phyloP scores from a whole-genome alignment of 2,113 vertebrate species.

The Phaethon lepturus region DNA sequence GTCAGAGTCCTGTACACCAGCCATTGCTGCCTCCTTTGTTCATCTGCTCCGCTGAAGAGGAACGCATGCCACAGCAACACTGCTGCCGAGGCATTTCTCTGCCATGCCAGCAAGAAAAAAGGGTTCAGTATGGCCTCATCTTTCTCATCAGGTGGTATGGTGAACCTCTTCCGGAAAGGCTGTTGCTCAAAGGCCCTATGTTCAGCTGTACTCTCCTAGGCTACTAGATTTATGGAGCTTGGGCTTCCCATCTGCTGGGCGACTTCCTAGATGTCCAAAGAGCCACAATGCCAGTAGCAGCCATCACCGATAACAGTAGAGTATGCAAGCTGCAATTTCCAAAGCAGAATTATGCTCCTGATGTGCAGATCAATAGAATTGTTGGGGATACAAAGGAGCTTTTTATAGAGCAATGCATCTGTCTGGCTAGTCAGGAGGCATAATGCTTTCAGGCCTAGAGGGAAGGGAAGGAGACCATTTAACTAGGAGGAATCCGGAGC shows the following conservation, averaged over 20 bases:
- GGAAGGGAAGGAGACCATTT: neutral
- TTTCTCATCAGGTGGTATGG: neutral
- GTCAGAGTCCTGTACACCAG: neutral
- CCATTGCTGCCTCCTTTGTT: neutral
- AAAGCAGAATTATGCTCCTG: neutral
- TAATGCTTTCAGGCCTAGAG: neutral
- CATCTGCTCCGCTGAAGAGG: neutral
- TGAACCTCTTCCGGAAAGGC: neutral
- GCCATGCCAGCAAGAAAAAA: neutral
- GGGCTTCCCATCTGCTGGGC: neutral
- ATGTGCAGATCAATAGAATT: neutral
- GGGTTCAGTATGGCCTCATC: neutral
- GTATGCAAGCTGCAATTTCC: neutral
- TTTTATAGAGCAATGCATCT: neutral
- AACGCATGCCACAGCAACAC: neutral
- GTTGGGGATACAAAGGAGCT: neutral
- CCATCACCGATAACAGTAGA: neutral
- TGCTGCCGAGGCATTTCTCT: neutral
- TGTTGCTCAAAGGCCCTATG: neutral
- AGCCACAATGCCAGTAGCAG: neutral
- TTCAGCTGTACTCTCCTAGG: neutral
- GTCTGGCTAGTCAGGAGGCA: neutral
- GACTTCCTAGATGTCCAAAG: neutral
- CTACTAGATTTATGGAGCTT: neutral
- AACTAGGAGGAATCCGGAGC: neutral